Percentiles rank a stretch among this genome's conserved stretches.
phyloP scores from a whole-genome alignment of 1,140 invertebrate species.

The Pollicipes pollicipes region DNA sequence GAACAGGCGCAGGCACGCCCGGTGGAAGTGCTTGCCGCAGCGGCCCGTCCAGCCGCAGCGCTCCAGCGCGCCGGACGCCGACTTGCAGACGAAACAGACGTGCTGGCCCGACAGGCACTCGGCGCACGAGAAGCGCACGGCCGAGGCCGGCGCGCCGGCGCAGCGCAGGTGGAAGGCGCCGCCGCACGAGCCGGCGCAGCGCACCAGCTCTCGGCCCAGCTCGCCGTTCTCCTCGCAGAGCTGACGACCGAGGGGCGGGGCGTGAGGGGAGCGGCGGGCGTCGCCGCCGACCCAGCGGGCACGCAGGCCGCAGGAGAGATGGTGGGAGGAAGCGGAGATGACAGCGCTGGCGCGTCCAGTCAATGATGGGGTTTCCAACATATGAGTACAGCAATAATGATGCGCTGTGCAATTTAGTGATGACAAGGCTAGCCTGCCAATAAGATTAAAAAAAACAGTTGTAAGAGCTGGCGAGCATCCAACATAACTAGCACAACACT shows the following conservation, averaged over 20 bases:
- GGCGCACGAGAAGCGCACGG: slow-evolving; percentile 27
- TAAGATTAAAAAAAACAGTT: too few species aligned
- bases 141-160: slow-evolving; percentile 21
- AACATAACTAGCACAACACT: too few species aligned
- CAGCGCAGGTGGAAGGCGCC: slow-evolving; percentile 29
- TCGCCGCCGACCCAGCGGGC: too few species aligned
- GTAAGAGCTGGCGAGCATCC: too few species aligned
- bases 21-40: slow-evolving; percentile 34
- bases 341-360: too few species aligned
- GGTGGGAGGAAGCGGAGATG: too few species aligned
- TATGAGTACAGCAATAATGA: too few species aligned
- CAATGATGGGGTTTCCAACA: too few species aligned
- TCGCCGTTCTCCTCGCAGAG: slow-evolving; percentile 6
- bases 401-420: too few species aligned
- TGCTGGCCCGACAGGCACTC: slow-evolving; percentile 68
- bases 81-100: slow-evolving; percentile 44
- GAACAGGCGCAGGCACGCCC: slow-evolving; percentile 26
- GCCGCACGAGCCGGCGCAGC: slow-evolving; percentile 29
- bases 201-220: slow-evolving; percentile 26
- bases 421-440: too few species aligned
- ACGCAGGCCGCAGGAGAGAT: too few species aligned
- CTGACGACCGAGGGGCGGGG: neutral
- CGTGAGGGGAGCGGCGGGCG: too few species aligned
- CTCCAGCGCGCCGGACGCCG: slow-evolving; percentile 29
- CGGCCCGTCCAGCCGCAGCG: slow-evolving; percentile 25